Conservation (phyloP, 2,113 vertebrate species). For the Burhinus oedicnemus region DNA sequence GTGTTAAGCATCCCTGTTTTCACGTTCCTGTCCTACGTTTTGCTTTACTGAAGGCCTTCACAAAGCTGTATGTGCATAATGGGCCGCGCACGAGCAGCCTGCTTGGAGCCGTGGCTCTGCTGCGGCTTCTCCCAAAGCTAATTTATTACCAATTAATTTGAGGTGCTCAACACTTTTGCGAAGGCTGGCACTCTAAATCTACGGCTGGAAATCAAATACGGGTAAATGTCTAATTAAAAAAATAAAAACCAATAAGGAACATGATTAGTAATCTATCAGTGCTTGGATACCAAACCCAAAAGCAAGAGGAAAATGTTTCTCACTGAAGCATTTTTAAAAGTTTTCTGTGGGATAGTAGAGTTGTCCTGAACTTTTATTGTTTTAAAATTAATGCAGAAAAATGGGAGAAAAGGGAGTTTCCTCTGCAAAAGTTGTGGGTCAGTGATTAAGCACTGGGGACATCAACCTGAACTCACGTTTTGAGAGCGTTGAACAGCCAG, state of each 20-base stretch:
- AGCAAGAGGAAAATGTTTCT: neutral
- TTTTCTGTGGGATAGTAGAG: neutral
- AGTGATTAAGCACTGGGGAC: neutral
- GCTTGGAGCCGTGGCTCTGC: neutral
- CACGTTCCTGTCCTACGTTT: accelerated
- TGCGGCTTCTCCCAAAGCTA: neutral
- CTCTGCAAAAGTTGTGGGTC: neutral
- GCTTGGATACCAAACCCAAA: neutral
- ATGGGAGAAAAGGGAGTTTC: neutral
- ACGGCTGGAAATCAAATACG: neutral
- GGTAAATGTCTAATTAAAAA: neutral
- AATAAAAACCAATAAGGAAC: neutral
- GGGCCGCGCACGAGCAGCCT: neutral
- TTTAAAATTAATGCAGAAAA: neutral
- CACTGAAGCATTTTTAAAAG: neutral
- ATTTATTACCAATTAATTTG: constrained; percentile 12
- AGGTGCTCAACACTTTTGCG: neutral
- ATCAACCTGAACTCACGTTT: neutral
- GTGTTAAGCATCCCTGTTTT: neutral
- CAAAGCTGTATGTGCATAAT: neutral
- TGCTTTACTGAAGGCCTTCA: neutral
- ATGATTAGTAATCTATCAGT: neutral
- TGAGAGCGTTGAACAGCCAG: neutral
- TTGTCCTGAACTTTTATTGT: neutral
- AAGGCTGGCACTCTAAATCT: neutral